Evolutionary conservation across 2,888 invertebrate genomes (phyloP).

Genomic region (Zygogramma bicolorata): DNA sequence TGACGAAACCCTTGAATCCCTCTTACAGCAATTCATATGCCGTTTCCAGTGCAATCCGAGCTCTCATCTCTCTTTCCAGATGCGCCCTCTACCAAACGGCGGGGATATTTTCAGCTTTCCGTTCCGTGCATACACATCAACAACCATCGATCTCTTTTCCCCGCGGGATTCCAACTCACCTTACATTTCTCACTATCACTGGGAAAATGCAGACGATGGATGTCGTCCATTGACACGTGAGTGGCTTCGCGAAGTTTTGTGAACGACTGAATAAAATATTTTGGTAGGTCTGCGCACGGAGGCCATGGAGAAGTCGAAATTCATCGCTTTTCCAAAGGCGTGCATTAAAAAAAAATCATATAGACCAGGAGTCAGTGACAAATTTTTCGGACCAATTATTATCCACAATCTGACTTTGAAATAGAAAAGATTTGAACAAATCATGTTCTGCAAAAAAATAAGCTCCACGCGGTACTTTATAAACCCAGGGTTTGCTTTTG

Average conservation of each 20-base stretch:
- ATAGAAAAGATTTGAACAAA: too few relatives aligned
- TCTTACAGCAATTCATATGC: neutral
- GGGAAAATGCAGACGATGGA: constrained; percentile 18
- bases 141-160: constrained; percentile 47
- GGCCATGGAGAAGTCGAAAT: constrained; percentile 38
- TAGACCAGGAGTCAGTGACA: too few relatives aligned
- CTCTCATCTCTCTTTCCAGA: neutral
- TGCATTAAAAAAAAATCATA: neutral
- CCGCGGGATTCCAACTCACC: constrained; percentile 45
- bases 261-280: constrained; percentile 36
- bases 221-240: constrained; percentile 46
- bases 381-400: too few relatives aligned
- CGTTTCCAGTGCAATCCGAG: constrained; percentile 32
- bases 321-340: neutral
- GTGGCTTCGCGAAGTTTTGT: constrained; percentile 49
- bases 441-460: too few relatives aligned
- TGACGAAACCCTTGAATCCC: too few relatives aligned
- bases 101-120: neutral
- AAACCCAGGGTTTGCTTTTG: too few relatives aligned
- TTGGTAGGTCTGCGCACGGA: constrained; percentile 29
- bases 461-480: too few relatives aligned
- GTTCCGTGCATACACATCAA: neutral
- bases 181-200: constrained; percentile 46
- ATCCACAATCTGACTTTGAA: too few relatives aligned
- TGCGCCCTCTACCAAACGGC: neutral